Conservation (phyloP, 2,888 invertebrate genomes). For the Lycia hirtaria region DNA sequence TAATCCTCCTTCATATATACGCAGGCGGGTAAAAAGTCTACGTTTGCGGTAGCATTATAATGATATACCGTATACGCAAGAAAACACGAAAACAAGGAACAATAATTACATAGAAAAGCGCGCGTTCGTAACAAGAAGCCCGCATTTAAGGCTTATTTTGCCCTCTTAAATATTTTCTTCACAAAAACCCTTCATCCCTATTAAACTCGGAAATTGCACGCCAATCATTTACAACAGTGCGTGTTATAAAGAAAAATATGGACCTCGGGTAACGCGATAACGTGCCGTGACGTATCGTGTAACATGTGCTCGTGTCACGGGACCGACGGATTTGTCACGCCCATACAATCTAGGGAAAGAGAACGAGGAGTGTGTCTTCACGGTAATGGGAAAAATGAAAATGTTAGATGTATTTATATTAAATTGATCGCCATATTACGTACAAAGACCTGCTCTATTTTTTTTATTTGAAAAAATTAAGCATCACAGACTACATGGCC, state of each 20-base stretch:
- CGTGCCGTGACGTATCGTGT: slow-evolving; percentile 36
- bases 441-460: too few species aligned
- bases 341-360: slow-evolving; percentile 14
- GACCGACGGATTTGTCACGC: slow-evolving; percentile 44
- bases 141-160: not conserved
- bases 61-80: too few species aligned
- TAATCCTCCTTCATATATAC: too few species aligned
- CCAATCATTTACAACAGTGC: slow-evolving; percentile 44
- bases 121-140: not conserved
- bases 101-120: too few species aligned
- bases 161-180: not conserved
- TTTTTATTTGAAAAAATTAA: too few species aligned
- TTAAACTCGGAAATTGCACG: slow-evolving; percentile 38
- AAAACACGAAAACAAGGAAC: too few species aligned
- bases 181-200: slow-evolving; percentile 13
- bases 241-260: slow-evolving; percentile 42
- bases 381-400: not conserved
- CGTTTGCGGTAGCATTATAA: too few species aligned
- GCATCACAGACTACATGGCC: too few species aligned
- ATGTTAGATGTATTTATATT: too few species aligned
- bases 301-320: slow-evolving; percentile 46
- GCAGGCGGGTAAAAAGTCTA: too few species aligned
- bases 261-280: slow-evolving; percentile 29
- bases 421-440: too few species aligned
- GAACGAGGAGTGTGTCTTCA: not conserved